Evolutionary conservation across 2,113 vertebrate genomes (phyloP), one percentile per base, ranked within the genome.

Genomic region (Callorhinus ursinus): DNA sequence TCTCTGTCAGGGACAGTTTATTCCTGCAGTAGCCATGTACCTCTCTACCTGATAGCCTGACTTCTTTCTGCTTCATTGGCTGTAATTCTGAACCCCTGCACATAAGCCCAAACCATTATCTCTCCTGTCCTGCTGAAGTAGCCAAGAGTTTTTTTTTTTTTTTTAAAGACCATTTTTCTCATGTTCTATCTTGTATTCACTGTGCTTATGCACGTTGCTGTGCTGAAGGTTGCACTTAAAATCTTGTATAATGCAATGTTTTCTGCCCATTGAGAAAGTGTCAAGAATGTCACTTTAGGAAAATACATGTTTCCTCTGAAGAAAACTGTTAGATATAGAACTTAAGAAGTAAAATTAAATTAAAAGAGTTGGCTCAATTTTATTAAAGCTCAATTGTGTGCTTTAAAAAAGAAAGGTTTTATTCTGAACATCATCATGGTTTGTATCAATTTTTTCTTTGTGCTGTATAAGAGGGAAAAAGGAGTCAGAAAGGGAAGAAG

Each of bases 21-120:
- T 71, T 96, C 7, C 61, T 53, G 0, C 16, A n/a, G 77, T 39
- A 77, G 59, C n/a, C 42, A 11, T 39, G 42, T 2, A 31, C 28
- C 12, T 59, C 65, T 85, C 72, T 65, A n/a, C 36, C n/a, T 86
- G 59, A 93, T 21, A 91, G 31, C 31, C 19, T 61, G 33, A 7
- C 69, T 90, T 63, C 2, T 11, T 57, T 97, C 61, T 67, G 65
- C 65, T 77, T 95, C 77, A n/a, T 63, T 79, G 46, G 49, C 15
- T 97, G 90, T 91, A 76, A 95, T 96, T 93, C 59, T 80, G 63
- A 92, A 92, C 33, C 69, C 9, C 33, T 82, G 51, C 36, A 81
- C 86, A 59, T 59, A 82, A 71, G 67, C 36, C n/a, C 18, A 74
- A 92, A 93, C 53, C 26, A 65, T 59, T 21, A 89, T 63, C 93